phyloP scores from a whole-genome alignment of 2,797 vertebrate genomes.

The Falco concolor region DNA sequence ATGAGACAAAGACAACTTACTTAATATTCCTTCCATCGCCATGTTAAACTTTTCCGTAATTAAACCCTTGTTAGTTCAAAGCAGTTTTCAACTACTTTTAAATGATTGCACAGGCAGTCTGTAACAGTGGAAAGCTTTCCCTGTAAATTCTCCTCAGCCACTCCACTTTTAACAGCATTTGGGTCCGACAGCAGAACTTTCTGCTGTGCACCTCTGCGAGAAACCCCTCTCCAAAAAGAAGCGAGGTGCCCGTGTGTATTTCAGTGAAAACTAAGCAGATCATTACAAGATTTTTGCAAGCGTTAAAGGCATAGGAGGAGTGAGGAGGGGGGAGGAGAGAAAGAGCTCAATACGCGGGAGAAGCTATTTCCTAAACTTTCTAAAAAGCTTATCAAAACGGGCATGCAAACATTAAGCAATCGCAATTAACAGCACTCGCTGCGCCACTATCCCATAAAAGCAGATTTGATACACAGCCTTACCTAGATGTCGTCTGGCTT shows the following conservation, averaged over 20 bases:
- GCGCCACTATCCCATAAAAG: conserved; percentile 54
- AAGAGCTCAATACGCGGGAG: conserved; percentile 19
- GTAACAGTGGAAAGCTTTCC: conserved; percentile 70
- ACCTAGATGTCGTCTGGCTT: conserved; percentile 80
- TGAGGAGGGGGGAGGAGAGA: conserved; percentile 47
- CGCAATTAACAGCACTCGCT: conserved; percentile 31
- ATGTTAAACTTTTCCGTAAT: conserved; percentile 78
- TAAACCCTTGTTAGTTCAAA: conserved; percentile 78
- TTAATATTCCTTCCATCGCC: conserved; percentile 80
- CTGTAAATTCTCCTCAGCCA: conserved; percentile 62
- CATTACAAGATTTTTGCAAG: conserved; percentile 18
- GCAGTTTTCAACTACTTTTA: conserved; percentile 72
- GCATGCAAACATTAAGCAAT: conserved; percentile 49
- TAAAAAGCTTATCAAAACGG: conserved; percentile 48
- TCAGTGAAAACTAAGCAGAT: conserved; percentile 19
- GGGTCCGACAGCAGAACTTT: conserved; percentile 60
- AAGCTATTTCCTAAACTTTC: conserved; percentile 65
- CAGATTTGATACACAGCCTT: conserved; percentile 72
- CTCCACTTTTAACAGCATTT: conserved; percentile 56
- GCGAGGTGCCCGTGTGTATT: neutral
- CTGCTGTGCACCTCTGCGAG: neutral
- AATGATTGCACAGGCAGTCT: conserved; percentile 70
- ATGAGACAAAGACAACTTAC: conserved; percentile 80
- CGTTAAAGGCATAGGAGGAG: conserved; percentile 48
- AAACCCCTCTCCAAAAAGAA: conserved; percentile 14